phyloP scores from a whole-genome alignment of 2,888 invertebrate species.

The Fragum whitleyi region DNA sequence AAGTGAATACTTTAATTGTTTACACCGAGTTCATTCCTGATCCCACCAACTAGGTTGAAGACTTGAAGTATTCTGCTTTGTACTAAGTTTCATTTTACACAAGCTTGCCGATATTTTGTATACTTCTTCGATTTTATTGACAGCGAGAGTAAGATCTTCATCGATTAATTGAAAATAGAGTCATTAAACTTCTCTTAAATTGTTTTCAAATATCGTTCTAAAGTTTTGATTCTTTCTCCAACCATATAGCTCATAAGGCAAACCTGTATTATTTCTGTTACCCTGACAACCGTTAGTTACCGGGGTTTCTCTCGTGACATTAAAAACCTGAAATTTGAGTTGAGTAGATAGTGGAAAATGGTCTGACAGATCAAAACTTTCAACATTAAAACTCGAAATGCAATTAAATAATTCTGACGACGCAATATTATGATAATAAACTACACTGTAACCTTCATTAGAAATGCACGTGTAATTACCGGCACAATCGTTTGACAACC shows the following conservation, averaged over 20 bases:
- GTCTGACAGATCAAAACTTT: conserved; percentile 16
- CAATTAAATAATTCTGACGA: conserved; percentile 26
- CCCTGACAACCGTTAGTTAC: neutral
- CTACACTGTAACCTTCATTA: conserved; percentile 10
- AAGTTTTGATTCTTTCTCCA: neutral
- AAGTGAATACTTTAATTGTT: conserved; percentile 10
- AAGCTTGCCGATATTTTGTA: neutral
- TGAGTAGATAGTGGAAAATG: conserved; percentile 18
- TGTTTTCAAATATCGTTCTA: neutral
- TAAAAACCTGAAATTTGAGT: neutral
- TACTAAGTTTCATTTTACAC: neutral
- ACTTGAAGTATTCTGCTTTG: neutral
- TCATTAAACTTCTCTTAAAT: neutral
- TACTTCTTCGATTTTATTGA: neutral
- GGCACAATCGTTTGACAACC: neutral
- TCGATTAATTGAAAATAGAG: neutral
- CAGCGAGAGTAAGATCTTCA: neutral
- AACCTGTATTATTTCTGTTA: neutral
- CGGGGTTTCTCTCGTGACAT: neutral
- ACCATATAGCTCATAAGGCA: neutral
- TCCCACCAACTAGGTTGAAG: conserved; percentile 11
- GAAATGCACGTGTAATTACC: conserved; percentile 10
- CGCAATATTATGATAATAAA: neutral
- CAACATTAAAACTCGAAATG: conserved; percentile 21
- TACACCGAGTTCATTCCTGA: neutral